Conservation (phyloP, 2,888 invertebrate genomes). For the Pammene fasciana region DNA sequence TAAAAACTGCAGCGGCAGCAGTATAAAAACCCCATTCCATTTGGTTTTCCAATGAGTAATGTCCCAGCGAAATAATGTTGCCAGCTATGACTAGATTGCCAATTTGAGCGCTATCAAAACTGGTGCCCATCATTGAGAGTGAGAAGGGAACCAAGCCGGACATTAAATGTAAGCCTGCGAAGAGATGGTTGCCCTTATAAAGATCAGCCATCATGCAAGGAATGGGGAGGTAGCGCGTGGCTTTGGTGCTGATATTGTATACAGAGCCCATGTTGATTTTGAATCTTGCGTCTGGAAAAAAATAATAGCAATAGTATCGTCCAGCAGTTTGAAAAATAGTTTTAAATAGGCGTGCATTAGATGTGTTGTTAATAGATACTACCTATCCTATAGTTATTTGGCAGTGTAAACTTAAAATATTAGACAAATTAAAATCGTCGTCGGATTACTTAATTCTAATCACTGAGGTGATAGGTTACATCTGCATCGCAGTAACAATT, state of each 20-base stretch:
- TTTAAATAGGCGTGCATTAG: background rate
- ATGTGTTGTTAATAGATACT: too few species aligned
- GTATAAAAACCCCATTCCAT: conserved; percentile 39
- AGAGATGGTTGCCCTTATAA: conserved; percentile 25
- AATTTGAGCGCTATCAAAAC: conserved; percentile 13
- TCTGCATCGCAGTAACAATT: too few species aligned
- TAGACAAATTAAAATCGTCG: too few species aligned
- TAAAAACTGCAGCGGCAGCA: conserved; percentile 33
- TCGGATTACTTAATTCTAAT: too few species aligned
- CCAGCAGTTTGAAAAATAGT: background rate
- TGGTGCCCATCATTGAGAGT: conserved; percentile 10
- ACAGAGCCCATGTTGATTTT: conserved; percentile 9
- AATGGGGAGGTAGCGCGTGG: conserved; percentile 31
- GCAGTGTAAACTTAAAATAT: too few species aligned
- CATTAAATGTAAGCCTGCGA: conserved; percentile 28
- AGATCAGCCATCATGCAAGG: conserved; percentile 39
- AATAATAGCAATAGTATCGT: background rate
- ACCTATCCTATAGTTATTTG: too few species aligned
- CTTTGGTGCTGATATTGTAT: conserved; percentile 25
- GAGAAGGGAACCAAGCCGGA: conserved; percentile 35
- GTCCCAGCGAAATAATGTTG: conserved; percentile 36
- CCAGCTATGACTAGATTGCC: conserved; percentile 37
- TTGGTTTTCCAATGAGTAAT: conserved; percentile 28
- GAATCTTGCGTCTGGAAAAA: conserved; percentile 33
- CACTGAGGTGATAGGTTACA: too few species aligned